Evolutionary conservation across 2,797 vertebrate genomes (phyloP).

Genomic region (Euphonia xanthogaster): DNA sequence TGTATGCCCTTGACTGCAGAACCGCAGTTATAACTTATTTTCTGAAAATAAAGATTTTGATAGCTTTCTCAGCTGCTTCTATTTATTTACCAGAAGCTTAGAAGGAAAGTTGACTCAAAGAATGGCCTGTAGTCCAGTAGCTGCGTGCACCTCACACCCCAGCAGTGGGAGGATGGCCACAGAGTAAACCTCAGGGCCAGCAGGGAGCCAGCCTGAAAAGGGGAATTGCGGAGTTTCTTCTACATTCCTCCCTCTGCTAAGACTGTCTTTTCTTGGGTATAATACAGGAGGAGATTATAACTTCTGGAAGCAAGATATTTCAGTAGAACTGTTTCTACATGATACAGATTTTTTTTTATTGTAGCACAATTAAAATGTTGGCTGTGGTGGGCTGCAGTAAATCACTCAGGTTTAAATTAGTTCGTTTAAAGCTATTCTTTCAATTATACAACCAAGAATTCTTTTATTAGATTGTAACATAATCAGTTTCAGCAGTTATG

Average conservation of each 20-base stretch:
- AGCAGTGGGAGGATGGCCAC: background rate
- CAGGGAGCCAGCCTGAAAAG: background rate
- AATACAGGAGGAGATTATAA: background rate
- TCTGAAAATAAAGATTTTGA: background rate
- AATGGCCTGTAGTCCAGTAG: background rate
- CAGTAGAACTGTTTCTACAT: background rate
- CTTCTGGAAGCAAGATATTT: background rate
- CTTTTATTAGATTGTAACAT: conserved; percentile 38
- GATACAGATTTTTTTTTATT: background rate
- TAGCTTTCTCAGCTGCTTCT: background rate
- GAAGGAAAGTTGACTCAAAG: background rate
- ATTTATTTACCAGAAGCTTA: background rate
- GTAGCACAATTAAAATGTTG: background rate
- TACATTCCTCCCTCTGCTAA: background rate
- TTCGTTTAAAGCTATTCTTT: background rate
- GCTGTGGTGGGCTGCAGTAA: conserved; percentile 3
- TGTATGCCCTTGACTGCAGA: background rate
- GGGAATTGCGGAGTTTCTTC: background rate
- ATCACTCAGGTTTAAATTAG: conserved; percentile 32
- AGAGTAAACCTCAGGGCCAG: background rate
- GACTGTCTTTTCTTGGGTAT: background rate
- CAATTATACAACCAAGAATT: background rate
- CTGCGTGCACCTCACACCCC: fast-evolving
- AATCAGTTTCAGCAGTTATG: conserved; percentile 10
- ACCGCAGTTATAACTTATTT: background rate